Conservation (phyloP, 2,113 vertebrate species). For the Tetrax tetrax region DNA sequence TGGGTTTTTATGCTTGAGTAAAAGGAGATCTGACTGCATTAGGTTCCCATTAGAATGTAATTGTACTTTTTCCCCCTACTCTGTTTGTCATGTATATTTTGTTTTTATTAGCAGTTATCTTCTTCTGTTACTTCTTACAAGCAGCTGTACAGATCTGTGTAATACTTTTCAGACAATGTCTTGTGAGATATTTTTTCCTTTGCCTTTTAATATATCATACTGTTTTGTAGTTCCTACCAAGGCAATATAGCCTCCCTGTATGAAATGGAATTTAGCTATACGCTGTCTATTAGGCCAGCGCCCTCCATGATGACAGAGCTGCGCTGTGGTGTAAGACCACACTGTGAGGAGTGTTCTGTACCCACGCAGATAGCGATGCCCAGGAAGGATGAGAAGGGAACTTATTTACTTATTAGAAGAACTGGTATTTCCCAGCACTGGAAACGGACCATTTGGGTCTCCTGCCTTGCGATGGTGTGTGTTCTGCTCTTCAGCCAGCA, state of each 20-base stretch:
- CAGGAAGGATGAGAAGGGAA: neutral
- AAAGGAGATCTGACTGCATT: neutral
- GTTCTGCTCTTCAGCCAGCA: neutral
- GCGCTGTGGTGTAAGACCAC: neutral
- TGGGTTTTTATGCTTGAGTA: slow-evolving; percentile 57
- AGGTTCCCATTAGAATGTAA: slow-evolving; percentile 40
- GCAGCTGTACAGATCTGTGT: neutral
- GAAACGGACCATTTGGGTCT: neutral
- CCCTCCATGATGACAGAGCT: neutral
- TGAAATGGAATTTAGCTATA: neutral
- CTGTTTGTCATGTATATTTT: slow-evolving; percentile 52
- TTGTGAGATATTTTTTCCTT: neutral
- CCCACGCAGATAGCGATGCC: fast-evolving
- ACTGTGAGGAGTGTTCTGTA: neutral
- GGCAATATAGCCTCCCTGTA: neutral
- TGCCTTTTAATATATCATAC: neutral
- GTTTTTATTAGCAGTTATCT: neutral
- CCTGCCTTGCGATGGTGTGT: too few species aligned
- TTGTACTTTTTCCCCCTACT: neutral
- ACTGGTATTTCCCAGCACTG: neutral
- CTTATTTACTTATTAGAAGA: neutral
- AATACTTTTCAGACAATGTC: neutral
- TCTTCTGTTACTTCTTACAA: neutral
- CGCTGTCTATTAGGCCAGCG: neutral
- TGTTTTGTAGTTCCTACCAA: neutral